phyloP scores from a whole-genome alignment of 92 coral and sea anemone genomes.

The Epizoanthus fatuus region DNA sequence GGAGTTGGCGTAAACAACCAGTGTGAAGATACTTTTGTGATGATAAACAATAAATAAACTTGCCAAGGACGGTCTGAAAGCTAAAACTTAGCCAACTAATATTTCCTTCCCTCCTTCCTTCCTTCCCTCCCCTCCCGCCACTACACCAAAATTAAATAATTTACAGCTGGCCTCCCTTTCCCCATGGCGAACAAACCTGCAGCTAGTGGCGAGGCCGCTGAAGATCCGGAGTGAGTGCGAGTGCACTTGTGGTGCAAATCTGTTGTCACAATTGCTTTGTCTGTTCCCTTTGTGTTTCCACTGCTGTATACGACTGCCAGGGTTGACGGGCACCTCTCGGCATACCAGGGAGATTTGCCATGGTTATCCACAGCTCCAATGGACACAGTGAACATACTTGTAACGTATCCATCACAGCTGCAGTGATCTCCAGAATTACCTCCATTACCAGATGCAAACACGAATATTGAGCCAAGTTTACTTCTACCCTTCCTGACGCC shows the following conservation, averaged over 20 bases:
- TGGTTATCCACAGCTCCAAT: conserved; percentile 95
- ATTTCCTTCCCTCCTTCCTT: too few relatives aligned
- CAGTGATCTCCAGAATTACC: conserved; percentile 93
- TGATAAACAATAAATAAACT: too few relatives aligned
- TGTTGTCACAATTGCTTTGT: conserved; percentile 91
- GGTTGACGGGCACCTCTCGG: conserved; percentile 96
- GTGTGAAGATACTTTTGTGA: too few relatives aligned
- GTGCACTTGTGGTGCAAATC: conserved; percentile 87
- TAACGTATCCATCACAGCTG: conserved; percentile 99
- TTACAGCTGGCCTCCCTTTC: background rate
- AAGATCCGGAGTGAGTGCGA: conserved; percentile 93
- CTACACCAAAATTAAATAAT: too few relatives aligned
- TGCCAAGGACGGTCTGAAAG: too few relatives aligned
- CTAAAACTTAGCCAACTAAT: too few relatives aligned
- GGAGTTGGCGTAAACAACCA: too few relatives aligned
- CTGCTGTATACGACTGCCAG: conserved; percentile 98
- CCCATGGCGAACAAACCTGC: conserved; percentile 79
- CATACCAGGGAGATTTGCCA: conserved; percentile 99
- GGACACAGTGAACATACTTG: conserved; percentile 92
- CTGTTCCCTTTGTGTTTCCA: conserved; percentile 73
- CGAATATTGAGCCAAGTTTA: conserved; percentile 97
- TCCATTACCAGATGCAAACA: conserved; percentile 99
- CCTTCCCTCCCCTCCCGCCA: too few relatives aligned
- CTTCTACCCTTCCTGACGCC: conserved; percentile 92
- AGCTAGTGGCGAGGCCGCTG: conserved; percentile 99